A percentile compares a stretch with the other conserved stretches of the same genome.
phyloP scores from a whole-genome alignment of 2,797 vertebrate species.

The Oceanodroma leucorhoa region DNA sequence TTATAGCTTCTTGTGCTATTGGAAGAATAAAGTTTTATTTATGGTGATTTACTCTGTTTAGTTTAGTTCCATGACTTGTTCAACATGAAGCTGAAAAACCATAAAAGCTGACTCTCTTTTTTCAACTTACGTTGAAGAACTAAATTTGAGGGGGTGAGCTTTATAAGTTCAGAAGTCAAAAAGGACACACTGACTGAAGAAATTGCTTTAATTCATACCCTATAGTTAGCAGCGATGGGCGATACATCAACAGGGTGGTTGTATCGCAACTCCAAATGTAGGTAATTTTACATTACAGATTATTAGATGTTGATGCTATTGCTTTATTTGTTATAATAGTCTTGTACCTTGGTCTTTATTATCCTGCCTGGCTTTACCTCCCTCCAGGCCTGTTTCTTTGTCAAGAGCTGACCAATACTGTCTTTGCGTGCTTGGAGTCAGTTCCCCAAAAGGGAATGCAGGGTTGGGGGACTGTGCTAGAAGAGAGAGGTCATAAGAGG shows the following conservation, averaged over 20 bases:
- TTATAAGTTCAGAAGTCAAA: background rate
- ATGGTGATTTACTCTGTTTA: background rate
- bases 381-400: background rate
- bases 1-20: background rate
- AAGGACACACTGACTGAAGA: background rate
- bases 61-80: background rate
- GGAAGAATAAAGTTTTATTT: background rate
- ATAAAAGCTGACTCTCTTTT: background rate
- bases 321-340: background rate
- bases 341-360: background rate
- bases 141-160: background rate
- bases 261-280: background rate
- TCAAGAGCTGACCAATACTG: background rate
- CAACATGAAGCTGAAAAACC: background rate
- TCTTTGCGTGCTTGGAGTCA: background rate
- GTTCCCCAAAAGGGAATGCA: background rate
- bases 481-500: background rate
- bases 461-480: background rate
- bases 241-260: background rate
- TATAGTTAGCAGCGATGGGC: background rate
- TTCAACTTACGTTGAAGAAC: background rate
- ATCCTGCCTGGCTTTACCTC: background rate
- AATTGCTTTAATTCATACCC: background rate
- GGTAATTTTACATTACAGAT: background rate
- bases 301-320: background rate